Base-by-base conservation (phyloP, 2,113 vertebrate species). In the Tetraodon nigroviridis region DNA sequence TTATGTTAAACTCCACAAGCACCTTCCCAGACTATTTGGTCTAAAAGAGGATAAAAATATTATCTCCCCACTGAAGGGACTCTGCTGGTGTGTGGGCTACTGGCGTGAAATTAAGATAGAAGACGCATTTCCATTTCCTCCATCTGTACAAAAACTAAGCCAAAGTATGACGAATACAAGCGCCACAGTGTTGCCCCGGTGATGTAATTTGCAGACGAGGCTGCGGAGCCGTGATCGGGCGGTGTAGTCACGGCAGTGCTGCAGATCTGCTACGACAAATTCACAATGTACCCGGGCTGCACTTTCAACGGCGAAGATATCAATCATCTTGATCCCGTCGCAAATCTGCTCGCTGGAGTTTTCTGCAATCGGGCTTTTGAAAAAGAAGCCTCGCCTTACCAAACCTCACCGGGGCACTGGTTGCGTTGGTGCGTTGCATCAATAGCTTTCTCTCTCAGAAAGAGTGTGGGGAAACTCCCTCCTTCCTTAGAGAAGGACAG, bases 401-500 rank as follows among this genome's bases (percentile, higher is more conserved):
- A 27, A 37, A 12, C 32, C 32, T 37, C 32, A 12, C 64, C 49
- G 46, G 48, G 69, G 44, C 14, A 47, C n/a, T n/a, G n/a, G 24
- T 18, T 11, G 6, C 40, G 45, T 64, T 50, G 40, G 19, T 60
- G 50, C 66, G 59, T 49, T 67, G 49, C 60, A 44, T 60, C 1
- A 8, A 69, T 51, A 63, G 48, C 32, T 8, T 22, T 16, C 19
- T 49, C 40, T 57, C 46, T 27, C 24, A 27, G 24, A 6, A 27
- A 27, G 24, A 27, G 24, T 27, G 24, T 27, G 24, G 32, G 32
- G 32, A 12, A 12, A 37, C 32, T 8, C 32, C 11, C 4, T 27
- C 24, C 16, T 44, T 44, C 12, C 42, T 44, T 12, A 44, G 42
- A 44, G 16, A 73, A 64, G 61, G 61, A 61, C 68, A 68, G 41